Conservation (phyloP, 2,888 invertebrate genomes). For the Tenthredo distinguenda region DNA sequence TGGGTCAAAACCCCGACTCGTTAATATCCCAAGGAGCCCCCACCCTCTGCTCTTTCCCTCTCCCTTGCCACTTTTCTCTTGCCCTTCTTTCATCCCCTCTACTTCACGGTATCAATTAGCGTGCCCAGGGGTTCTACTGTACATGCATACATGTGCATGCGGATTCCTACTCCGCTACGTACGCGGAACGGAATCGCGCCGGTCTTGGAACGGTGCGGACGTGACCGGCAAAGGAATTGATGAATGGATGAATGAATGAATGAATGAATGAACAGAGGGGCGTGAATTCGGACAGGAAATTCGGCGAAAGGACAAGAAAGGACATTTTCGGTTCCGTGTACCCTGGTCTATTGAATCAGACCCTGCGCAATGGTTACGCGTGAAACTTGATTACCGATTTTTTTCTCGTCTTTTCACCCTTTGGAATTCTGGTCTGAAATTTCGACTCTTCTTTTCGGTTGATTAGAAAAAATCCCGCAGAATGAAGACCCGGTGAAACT, state of each 20-base stretch:
- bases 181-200: too few relatives aligned
- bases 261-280: neutral
- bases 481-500: neutral
- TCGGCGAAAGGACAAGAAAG: neutral
- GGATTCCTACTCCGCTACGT: neutral
- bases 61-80: neutral
- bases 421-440: neutral
- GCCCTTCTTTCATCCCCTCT: neutral
- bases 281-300: neutral
- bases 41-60: neutral
- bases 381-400: neutral
- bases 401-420: neutral
- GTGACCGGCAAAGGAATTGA: neutral
- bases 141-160: neutral
- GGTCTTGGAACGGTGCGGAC: neutral
- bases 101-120: slow-evolving; percentile 17
- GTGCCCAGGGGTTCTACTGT: slow-evolving; percentile 13
- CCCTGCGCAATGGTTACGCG: too few relatives aligned
- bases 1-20: slow-evolving; percentile 61
- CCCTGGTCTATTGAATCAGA: too few relatives aligned
- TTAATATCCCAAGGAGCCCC: slow-evolving; percentile 57
- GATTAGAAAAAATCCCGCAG: neutral
- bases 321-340: neutral
- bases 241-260: neutral
- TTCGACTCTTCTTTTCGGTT: neutral